phyloP scores from a whole-genome alignment of 2,888 invertebrate species.

The Campoletis raptor region DNA sequence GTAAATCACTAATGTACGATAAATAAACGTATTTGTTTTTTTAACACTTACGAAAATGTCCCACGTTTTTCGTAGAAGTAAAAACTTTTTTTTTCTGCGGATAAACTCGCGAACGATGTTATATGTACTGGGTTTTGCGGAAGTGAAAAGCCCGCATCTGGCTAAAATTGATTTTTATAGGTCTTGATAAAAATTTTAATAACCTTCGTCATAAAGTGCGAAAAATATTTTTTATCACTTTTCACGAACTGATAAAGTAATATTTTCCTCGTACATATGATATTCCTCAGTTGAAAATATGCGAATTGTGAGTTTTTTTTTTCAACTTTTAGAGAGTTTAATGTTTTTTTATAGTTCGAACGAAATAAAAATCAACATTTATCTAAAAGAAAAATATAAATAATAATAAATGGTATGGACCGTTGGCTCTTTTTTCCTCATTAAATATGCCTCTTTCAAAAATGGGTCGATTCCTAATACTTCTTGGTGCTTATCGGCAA shows the following conservation, averaged over 20 bases:
- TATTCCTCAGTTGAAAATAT: background rate
- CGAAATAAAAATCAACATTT: background rate
- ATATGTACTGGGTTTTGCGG: background rate
- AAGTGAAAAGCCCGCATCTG: conserved; percentile 1
- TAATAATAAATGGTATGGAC: background rate
- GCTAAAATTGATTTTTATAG: conserved; percentile 2
- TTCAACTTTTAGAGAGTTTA: background rate
- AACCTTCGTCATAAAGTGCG: background rate
- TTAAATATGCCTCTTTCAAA: background rate
- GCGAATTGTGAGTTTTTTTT: background rate
- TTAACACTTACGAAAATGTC: background rate
- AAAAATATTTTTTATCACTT: background rate
- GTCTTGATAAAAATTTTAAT: conserved; percentile 6
- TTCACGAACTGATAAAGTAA: conserved; percentile 1
- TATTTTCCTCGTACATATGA: conserved; percentile 1
- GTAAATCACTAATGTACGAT: background rate
- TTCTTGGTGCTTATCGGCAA: conserved; percentile 33
- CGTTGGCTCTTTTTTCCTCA: background rate
- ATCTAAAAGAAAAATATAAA: too few species aligned
- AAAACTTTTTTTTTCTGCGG: background rate
- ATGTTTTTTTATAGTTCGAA: background rate
- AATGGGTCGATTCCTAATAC: conserved; percentile 39
- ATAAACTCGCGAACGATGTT: background rate
- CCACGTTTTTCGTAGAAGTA: background rate
- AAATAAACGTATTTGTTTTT: background rate